These are phyloP conservation scores for Ophioninae sp. DNA, from an alignment of 2,888 invertebrate genomes.

Conservation along the genomic window DNA sequence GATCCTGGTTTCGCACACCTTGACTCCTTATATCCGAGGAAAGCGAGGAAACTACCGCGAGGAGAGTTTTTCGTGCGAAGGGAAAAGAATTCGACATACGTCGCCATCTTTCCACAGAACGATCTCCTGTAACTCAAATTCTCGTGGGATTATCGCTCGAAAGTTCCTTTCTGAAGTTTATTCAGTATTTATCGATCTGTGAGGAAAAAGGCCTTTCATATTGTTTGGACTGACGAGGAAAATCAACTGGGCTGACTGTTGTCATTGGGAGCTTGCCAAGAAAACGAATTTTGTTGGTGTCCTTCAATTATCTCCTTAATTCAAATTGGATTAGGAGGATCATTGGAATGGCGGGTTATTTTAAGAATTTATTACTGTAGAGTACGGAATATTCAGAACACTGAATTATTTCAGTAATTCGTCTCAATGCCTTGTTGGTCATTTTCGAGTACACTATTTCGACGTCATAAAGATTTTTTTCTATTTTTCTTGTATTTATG, in stretches of 20 bases:
- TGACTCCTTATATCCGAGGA: constrained; percentile 32
- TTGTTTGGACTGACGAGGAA: not conserved
- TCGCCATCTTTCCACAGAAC: constrained; percentile 3
- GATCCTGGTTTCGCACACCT: constrained; percentile 31
- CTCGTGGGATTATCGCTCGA: not conserved
- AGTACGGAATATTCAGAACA: too few relatives aligned
- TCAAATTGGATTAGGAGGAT: too few relatives aligned
- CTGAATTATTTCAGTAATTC: too few relatives aligned
- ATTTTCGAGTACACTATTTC: too few relatives aligned
- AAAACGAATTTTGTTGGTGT: not conserved
- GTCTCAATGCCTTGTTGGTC: too few relatives aligned
- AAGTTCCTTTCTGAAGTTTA: not conserved
- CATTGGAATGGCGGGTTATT: too few relatives aligned
- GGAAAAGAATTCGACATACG: constrained; percentile 39
- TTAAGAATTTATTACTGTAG: too few relatives aligned
- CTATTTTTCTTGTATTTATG: too few relatives aligned
- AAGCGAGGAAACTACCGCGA: constrained; percentile 70
- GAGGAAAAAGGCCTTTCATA: not conserved
- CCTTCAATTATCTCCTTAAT: too few relatives aligned
- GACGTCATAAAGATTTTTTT: too few relatives aligned
- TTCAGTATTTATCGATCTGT: not conserved
- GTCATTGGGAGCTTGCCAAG: not conserved
- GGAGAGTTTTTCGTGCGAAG: constrained; percentile 47
- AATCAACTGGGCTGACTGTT: not conserved
- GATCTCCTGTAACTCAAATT: constrained; percentile 3